Conservation (phyloP, 2,797 vertebrate genomes). For the Myripristis murdjan region DNA sequence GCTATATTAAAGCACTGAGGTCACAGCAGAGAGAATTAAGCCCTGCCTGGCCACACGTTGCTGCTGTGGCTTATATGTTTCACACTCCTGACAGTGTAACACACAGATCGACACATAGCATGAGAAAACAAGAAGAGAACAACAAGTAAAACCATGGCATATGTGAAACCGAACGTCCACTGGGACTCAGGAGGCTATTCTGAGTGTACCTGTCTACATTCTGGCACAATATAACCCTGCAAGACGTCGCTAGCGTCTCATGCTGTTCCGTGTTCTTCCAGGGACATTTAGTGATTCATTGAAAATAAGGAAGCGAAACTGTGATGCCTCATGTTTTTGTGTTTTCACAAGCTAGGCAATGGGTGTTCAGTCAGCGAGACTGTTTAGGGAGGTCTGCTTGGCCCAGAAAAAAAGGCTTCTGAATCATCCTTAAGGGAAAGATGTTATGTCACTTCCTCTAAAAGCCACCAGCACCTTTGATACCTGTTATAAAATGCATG, state of each 20-base stretch:
- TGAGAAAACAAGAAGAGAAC: slow-evolving; percentile 49
- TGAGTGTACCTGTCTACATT: slow-evolving; percentile 43
- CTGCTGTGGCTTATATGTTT: slow-evolving; percentile 43
- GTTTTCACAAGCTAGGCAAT: slow-evolving; percentile 54
- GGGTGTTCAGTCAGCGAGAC: slow-evolving; percentile 56
- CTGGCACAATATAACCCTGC: slow-evolving; percentile 39
- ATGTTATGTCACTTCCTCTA: slow-evolving; percentile 72
- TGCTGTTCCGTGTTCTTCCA: slow-evolving; percentile 47
- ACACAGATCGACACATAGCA: slow-evolving; percentile 6
- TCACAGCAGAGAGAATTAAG: slow-evolving; percentile 50
- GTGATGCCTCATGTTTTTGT: slow-evolving; percentile 49
- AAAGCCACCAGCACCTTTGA: slow-evolving; percentile 40
- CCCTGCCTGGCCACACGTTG: slow-evolving; percentile 17
- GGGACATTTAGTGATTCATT: slow-evolving; percentile 57
- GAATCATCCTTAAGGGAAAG: slow-evolving; percentile 53
- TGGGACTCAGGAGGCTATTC: slow-evolving; percentile 22
- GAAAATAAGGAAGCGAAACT: slow-evolving; percentile 75
- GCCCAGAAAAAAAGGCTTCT: slow-evolving; percentile 45
- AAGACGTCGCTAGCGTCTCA: slow-evolving; percentile 26
- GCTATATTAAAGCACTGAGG: slow-evolving; percentile 27
- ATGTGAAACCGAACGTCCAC: slow-evolving; percentile 43
- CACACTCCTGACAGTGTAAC: slow-evolving; percentile 32
- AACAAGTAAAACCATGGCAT: slow-evolving; percentile 73
- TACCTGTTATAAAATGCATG: slow-evolving; percentile 41
- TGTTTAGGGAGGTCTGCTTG: slow-evolving; percentile 36